A percentile compares a stretch with the other conserved stretches of the same genome.
phyloP scores from a whole-genome alignment of 2,888 invertebrate genomes.

The Mesorhabditis belari region DNA sequence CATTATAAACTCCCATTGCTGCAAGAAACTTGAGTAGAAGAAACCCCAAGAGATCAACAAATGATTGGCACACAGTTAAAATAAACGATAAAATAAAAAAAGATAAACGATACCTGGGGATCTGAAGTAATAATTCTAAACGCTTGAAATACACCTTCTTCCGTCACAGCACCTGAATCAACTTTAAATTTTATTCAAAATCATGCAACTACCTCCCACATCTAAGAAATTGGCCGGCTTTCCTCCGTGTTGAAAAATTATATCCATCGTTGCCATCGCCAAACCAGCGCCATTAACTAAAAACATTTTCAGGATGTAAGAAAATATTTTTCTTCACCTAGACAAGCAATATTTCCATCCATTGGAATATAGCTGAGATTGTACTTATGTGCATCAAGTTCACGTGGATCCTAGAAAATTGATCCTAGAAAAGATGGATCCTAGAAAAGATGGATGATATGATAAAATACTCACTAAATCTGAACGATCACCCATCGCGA shows the following conservation, averaged over 20 bases:
- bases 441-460: not conserved
- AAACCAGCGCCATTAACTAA: slow-evolving; percentile 95
- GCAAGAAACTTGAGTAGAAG: too few species aligned
- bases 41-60: too few species aligned
- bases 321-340: slow-evolving; percentile 59
- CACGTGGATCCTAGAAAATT: slow-evolving; percentile 73
- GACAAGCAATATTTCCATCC: slow-evolving; percentile 92
- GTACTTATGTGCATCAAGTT: slow-evolving; percentile 80
- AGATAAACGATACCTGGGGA: slow-evolving; percentile 51
- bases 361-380: slow-evolving; percentile 92
- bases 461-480: slow-evolving; percentile 58
- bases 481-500: slow-evolving; percentile 76
- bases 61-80: too few species aligned
- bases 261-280: slow-evolving; percentile 99
- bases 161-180: slow-evolving; percentile 87
- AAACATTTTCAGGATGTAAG: slow-evolving; percentile 3
- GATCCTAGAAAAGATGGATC: not conserved
- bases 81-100: not conserved
- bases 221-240: slow-evolving; percentile 96
- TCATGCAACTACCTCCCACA: too few species aligned
- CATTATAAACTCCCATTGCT: too few species aligned
- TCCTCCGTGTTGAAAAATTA: slow-evolving; percentile 90
- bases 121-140: slow-evolving; percentile 77
- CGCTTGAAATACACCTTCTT: slow-evolving; percentile 77
- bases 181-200: too few species aligned